Conservation (phyloP, 2,888 invertebrate genomes). For the Camponotus fellah region DNA sequence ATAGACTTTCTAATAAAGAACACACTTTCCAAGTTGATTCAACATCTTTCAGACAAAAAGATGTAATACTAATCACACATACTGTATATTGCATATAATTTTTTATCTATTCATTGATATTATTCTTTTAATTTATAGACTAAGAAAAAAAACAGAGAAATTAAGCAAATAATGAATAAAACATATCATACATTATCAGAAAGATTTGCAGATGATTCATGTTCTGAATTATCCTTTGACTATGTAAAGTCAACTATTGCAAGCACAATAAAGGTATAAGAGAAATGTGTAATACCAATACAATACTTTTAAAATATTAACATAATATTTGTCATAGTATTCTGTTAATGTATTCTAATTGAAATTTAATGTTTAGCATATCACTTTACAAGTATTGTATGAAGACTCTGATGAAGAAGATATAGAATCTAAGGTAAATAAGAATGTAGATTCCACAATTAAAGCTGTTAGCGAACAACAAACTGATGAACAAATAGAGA, state of each 20-base stretch:
- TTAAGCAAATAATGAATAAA: conserved; percentile 81
- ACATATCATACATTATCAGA: conserved; percentile 76
- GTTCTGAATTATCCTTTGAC: conserved; percentile 64
- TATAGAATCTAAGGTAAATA: conserved; percentile 22
- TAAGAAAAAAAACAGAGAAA: conserved; percentile 76
- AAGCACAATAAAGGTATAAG: conserved; percentile 78
- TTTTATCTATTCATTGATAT: conserved; percentile 3
- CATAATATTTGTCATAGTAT: neutral
- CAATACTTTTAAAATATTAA: too few species aligned
- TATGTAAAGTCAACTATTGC: conserved; percentile 78
- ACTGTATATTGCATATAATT: neutral
- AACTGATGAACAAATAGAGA: conserved; percentile 22
- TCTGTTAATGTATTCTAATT: conserved; percentile 16
- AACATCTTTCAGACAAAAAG: conserved; percentile 21
- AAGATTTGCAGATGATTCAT: conserved; percentile 77
- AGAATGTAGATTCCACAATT: conserved; percentile 6
- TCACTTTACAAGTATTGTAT: conserved; percentile 79
- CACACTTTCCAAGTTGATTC: conserved; percentile 10
- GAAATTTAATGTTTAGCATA: conserved; percentile 68
- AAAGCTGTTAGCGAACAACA: conserved; percentile 24
- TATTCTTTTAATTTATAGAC: conserved; percentile 60
- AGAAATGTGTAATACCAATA: conserved; percentile 21
- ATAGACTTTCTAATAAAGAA: conserved; percentile 60
- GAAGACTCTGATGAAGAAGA: conserved; percentile 52
- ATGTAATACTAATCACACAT: conserved; percentile 55